A percentile compares a stretch with the other conserved stretches of the same genome.
These are phyloP conservation scores for Lasius platythorax DNA, from an alignment of 2,888 invertebrate genomes.

Conservation along the genomic window DNA sequence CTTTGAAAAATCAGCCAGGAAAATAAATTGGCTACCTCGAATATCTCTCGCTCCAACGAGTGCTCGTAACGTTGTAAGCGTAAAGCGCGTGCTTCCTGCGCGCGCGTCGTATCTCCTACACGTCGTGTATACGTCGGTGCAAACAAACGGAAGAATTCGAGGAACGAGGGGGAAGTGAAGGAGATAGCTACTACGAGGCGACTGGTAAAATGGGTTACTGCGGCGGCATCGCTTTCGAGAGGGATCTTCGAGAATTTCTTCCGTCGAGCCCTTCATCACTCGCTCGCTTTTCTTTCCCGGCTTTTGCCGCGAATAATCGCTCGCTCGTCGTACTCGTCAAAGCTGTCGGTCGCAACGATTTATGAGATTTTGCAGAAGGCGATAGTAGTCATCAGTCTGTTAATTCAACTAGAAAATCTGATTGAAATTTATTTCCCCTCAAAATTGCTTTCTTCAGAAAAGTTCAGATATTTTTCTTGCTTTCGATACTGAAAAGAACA, in stretches of 20 bases:
- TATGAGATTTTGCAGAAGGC: slow-evolving; percentile 25
- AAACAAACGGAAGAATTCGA: slow-evolving; percentile 55
- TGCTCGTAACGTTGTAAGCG: slow-evolving; percentile 30
- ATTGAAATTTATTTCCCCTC: not conserved
- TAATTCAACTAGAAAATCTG: slow-evolving; percentile 25
- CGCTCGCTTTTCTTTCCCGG: slow-evolving; percentile 13
- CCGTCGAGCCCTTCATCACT: slow-evolving; percentile 1
- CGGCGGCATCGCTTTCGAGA: slow-evolving; percentile 16
- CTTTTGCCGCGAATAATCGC: slow-evolving; percentile 34
- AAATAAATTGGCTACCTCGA: slow-evolving; percentile 66
- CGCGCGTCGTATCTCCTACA: slow-evolving; percentile 28
- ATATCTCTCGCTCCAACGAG: slow-evolving; percentile 61
- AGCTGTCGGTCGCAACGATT: slow-evolving; percentile 27
- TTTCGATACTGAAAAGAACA: not conserved
- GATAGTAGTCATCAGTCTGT: not conserved
- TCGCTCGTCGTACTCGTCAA: slow-evolving; percentile 38
- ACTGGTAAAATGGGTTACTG: slow-evolving; percentile 47
- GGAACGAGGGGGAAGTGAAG: slow-evolving; percentile 23
- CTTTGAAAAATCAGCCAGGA: slow-evolving; percentile 67
- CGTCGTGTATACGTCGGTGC: slow-evolving; percentile 40
- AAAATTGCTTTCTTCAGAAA: slow-evolving; percentile 11
- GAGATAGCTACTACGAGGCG: not conserved
- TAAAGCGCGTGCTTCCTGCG: slow-evolving; percentile 25
- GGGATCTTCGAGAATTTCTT: slow-evolving; percentile 43
- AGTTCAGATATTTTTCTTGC: not conserved